Conservation (phyloP, 2,797 vertebrate genomes). For the Phylloscopus collybita region DNA sequence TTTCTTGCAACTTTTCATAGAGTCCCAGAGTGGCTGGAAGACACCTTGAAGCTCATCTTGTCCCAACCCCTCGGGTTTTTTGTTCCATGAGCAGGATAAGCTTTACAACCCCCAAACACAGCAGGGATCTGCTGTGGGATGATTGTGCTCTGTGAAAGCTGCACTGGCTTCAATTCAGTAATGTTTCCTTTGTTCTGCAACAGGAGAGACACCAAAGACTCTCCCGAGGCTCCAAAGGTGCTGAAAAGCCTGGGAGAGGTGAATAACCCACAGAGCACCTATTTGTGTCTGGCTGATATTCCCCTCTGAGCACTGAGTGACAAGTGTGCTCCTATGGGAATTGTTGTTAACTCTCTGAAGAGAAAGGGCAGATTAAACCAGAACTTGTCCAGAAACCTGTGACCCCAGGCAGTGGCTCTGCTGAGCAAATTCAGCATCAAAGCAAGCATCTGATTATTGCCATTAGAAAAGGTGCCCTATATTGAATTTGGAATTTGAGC, state of each 20-base stretch:
- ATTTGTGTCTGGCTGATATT: neutral
- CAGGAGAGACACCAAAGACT: neutral
- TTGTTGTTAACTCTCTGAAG: neutral
- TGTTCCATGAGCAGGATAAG: neutral
- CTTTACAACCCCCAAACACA: neutral
- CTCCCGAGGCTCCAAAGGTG: neutral
- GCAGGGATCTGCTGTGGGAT: neutral
- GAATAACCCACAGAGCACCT: neutral
- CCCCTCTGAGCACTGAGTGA: neutral
- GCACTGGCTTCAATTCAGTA: neutral
- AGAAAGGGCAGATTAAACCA: neutral
- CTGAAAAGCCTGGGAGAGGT: neutral
- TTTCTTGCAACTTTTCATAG: neutral
- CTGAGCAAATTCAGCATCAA: neutral
- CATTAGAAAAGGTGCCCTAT: neutral
- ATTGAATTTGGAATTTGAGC: constrained; percentile 23
- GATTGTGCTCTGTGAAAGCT: neutral
- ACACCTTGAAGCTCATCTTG: neutral
- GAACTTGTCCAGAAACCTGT: neutral
- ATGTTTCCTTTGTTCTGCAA: neutral
- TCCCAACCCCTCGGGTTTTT: neutral
- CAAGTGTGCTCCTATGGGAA: neutral
- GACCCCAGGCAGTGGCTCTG: neutral
- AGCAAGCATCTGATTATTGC: neutral
- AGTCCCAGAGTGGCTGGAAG: neutral